These are phyloP conservation scores for Piprites chloris DNA, from an alignment of 2,113 vertebrate species.

Conservation along the genomic window DNA sequence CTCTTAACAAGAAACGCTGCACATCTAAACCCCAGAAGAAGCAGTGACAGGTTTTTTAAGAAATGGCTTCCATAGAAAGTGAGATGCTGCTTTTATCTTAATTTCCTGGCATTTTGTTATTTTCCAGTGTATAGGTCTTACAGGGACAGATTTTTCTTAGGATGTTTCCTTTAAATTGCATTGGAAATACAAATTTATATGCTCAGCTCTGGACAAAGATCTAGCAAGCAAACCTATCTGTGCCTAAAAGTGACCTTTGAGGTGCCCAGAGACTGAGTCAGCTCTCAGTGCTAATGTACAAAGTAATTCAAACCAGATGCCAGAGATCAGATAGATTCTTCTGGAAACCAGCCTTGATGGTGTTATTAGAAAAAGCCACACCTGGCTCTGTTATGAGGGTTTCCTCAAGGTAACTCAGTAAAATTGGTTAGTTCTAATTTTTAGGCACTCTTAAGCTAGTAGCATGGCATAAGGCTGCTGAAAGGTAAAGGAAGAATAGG, in stretches of 20 bases:
- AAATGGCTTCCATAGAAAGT: neutral
- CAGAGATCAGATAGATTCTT: conserved; percentile 9
- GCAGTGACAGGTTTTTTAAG: neutral
- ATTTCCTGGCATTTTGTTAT: neutral
- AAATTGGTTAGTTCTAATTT: neutral
- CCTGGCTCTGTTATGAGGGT: neutral
- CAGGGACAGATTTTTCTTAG: neutral
- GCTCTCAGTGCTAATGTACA: neutral
- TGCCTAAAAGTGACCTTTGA: neutral
- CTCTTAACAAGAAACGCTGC: neutral
- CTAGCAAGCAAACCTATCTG: neutral
- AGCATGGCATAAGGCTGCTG: neutral
- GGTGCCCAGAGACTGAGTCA: neutral
- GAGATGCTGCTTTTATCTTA: neutral
- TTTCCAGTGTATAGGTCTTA: neutral
- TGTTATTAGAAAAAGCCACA: neutral
- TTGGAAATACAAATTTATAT: neutral
- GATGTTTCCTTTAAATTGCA: neutral
- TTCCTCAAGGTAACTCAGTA: neutral
- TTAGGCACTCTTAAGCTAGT: neutral
- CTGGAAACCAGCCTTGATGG: neutral
- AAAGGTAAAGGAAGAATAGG: neutral
- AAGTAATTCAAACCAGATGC: conserved; percentile 27
- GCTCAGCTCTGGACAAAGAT: neutral
- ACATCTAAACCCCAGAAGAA: neutral